phyloP scores from a whole-genome alignment of 2,113 vertebrate genomes.

The Thinocorus orbignyianus region DNA sequence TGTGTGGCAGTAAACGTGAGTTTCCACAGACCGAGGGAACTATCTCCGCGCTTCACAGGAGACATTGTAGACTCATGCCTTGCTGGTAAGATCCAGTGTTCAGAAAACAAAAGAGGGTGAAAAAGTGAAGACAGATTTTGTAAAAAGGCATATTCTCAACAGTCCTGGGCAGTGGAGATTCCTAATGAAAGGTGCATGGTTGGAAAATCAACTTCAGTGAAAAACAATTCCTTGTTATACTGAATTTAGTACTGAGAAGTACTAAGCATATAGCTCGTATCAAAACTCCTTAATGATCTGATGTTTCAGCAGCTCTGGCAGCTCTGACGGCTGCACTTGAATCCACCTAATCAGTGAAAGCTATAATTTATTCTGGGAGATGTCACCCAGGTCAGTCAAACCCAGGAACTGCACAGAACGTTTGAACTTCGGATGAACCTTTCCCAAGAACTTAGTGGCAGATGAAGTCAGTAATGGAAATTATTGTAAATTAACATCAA shows the following conservation, averaged over 20 bases:
- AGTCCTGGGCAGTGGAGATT: not conserved
- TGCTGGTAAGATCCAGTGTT: not conserved
- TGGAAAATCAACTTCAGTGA: not conserved
- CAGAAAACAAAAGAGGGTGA: not conserved
- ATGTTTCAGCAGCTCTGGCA: not conserved
- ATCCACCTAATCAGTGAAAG: not conserved
- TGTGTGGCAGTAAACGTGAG: not conserved
- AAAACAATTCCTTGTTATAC: not conserved
- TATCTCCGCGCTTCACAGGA: not conserved
- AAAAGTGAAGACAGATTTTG: not conserved
- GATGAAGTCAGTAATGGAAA: not conserved
- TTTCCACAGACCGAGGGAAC: not conserved
- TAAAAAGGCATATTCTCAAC: not conserved
- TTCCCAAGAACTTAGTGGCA: not conserved
- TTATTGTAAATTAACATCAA: not conserved
- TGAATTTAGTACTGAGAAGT: not conserved
- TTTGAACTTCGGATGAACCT: constrained; percentile 2
- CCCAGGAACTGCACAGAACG: not conserved
- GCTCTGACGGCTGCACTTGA: not conserved
- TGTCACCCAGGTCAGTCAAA: not conserved
- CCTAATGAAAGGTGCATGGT: not conserved
- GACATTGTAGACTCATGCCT: not conserved
- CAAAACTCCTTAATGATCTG: not conserved
- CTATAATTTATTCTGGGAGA: not conserved
- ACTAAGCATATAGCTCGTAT: not conserved